Evolutionary conservation across 2,113 vertebrate species (phyloP), one percentile per base, ranked within the genome.

Genomic region (Xerus inauris): DNA sequence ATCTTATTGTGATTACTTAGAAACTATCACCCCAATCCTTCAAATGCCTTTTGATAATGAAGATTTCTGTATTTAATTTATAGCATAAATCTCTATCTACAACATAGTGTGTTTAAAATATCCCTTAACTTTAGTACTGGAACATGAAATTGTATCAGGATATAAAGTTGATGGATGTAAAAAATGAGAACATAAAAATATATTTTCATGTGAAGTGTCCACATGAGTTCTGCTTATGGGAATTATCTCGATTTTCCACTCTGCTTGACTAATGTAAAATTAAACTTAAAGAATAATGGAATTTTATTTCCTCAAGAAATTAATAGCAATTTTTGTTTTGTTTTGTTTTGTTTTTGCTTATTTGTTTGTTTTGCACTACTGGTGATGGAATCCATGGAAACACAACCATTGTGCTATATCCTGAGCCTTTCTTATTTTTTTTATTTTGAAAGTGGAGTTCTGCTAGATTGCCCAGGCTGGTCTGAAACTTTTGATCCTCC

Each of bases 181-280:
- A 35, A 65, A 88, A 93, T 92, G 94, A 80, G 80, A 57, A 83
- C 17, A 73, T 73, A 47, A 89, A 84, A 89, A 84, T 92, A n/a
- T 57, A 93, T 85, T 97, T 97, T 92, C 54, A 20, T 42, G 54
- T 67, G 11, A 91, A 62, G 7, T 93, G 40, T 45, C 6, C 72
- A 84, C n/a, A 77, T 80, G 26, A 95, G 12, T 83, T 87, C 38
- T 64, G 1, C 22, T 87, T 87, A 8, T 92, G 73, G 54, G 85
- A 95, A 88, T 92, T 65, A 47, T 76, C 57, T 93, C 45, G n/a
- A 64, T 87, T 95, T 96, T 95, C 82, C 49, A 82, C 17, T 95
- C 77, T 28, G 54, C 13, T 86, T 96, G 51, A 2, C 57, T 54
- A 67, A 19, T 73, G 11, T 83, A 75, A 93, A 91, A 82, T 47